Evolutionary conservation across 2,113 vertebrate species (phyloP), one percentile per base, ranked within the genome.

Genomic region (Varanus salvator): DNA sequence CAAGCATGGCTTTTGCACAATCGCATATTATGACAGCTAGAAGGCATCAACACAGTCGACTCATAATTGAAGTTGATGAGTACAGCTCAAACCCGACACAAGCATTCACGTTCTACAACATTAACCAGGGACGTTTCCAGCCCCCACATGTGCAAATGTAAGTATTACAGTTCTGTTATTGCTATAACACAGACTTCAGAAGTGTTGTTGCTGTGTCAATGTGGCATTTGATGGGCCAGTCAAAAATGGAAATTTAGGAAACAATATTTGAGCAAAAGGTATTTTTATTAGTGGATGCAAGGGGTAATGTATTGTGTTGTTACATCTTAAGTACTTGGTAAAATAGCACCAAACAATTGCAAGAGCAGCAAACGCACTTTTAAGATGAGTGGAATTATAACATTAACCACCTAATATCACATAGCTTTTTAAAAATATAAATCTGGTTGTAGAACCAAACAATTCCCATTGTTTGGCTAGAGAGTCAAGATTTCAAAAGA

Each of bases 61-160:
- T 97, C 8, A 93, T 97, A 48, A 97, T 99, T 60, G 99, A 99
- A 93, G 98, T 99, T 96, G 99, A 99, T 21, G 99, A 99, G 93
- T 99, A 99, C 96, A 99, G 99, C 96, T 96, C 98, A 94, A 99
- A 99, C 96, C 99, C 99, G 87, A 99, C 99, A 0, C 99, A 99
- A 97, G 99, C 99, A 82, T 99, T 99, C 96, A 99, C 99, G 84
- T 99, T 99, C 97, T 99, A 99, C 98, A 99, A 99, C 96, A 99
- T 99, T 97, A 99, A 99, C 97, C 99, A 99, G 98, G 98, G 98
- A 82, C 99, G 99, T 87, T 99, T 99, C 95, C 99, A 99, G 96
- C 99, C 99, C 0, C 99, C 99, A 0, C 98, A 99, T 8, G 99
- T 99, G 93, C 99, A 99, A 96, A 99, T 99, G 99, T 99, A 78